Evolutionary conservation across 2,113 vertebrate species (phyloP).

Genomic region (Centropus bengalensis): DNA sequence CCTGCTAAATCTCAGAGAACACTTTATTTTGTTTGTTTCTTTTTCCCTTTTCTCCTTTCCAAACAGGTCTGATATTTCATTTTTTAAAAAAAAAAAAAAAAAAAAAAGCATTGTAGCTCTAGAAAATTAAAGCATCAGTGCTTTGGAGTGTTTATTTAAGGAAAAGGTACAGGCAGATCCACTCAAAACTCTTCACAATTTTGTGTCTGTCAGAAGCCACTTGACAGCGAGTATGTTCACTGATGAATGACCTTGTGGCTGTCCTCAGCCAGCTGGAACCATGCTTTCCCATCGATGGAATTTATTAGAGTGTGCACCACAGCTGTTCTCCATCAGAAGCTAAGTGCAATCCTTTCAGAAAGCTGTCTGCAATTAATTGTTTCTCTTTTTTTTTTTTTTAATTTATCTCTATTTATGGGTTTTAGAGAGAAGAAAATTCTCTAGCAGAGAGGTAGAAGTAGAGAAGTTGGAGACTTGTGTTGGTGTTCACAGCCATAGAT

Average conservation of each 20-base stretch:
- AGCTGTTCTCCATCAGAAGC: conserved; percentile 65
- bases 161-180: background rate
- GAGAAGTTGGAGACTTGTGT: background rate
- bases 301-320: conserved; percentile 37
- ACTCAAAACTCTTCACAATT: conserved; percentile 17
- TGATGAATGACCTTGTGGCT: conserved; percentile 52
- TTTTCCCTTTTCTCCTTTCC: background rate
- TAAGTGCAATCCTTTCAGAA: conserved; percentile 57
- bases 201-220: background rate
- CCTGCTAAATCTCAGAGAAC: background rate
- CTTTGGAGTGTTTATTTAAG: background rate
- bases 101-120: background rate
- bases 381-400: conserved; percentile 24
- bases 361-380: conserved; percentile 56
- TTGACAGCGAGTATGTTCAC: conserved; percentile 21
- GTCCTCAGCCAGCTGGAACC: conserved; percentile 66
- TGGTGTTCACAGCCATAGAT: background rate
- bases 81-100: too few species aligned
- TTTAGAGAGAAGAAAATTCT: conserved; percentile 33
- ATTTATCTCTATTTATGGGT: conserved; percentile 45
- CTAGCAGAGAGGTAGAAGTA: background rate
- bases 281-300: conserved; percentile 46
- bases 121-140: background rate
- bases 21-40: background rate
- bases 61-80: background rate